Conservation (phyloP, 2,888 invertebrate genomes). For the Drosophila merina region DNA sequence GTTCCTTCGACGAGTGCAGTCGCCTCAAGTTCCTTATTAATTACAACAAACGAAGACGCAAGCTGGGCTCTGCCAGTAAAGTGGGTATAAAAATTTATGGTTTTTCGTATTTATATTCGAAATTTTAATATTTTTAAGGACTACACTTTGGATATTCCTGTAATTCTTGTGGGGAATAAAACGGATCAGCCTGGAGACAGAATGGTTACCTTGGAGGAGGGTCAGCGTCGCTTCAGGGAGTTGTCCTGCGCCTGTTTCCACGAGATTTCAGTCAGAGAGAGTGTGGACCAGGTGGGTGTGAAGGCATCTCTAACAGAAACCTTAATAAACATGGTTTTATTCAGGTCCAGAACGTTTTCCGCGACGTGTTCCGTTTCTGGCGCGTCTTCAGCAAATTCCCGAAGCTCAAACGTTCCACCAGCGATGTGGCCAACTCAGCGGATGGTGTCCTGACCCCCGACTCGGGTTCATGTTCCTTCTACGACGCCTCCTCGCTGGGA, state of each 20-base stretch:
- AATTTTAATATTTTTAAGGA: conserved; percentile 84
- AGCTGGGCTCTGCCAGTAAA: conserved; percentile 86
- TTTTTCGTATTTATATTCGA: not conserved
- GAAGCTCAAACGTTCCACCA: conserved; percentile 86
- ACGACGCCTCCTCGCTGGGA: conserved; percentile 81
- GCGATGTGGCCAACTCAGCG: conserved; percentile 85
- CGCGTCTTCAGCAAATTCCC: conserved; percentile 89
- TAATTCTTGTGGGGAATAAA: conserved; percentile 93
- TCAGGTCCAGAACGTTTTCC: conserved; percentile 90
- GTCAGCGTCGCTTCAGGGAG: conserved; percentile 89
- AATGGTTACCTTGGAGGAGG: conserved; percentile 91
- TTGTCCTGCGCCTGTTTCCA: conserved; percentile 93
- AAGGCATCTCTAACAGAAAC: not conserved
- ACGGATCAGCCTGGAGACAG: conserved; percentile 91
- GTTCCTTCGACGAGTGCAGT: conserved; percentile 94
- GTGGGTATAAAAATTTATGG: conserved; percentile 80
- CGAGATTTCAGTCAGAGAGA: conserved; percentile 93
- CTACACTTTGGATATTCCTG: conserved; percentile 88
- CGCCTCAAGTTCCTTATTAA: conserved; percentile 92
- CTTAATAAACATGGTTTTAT: not conserved
- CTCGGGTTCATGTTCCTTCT: conserved; percentile 83
- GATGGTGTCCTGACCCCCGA: conserved; percentile 85
- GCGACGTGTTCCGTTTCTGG: conserved; percentile 91
- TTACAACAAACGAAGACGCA: conserved; percentile 89
- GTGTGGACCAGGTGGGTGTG: conserved; percentile 89